Evolutionary conservation across 2,113 vertebrate genomes (phyloP), one percentile per base, ranked within the genome.

Genomic region (Xiphorhynchus elegans): DNA sequence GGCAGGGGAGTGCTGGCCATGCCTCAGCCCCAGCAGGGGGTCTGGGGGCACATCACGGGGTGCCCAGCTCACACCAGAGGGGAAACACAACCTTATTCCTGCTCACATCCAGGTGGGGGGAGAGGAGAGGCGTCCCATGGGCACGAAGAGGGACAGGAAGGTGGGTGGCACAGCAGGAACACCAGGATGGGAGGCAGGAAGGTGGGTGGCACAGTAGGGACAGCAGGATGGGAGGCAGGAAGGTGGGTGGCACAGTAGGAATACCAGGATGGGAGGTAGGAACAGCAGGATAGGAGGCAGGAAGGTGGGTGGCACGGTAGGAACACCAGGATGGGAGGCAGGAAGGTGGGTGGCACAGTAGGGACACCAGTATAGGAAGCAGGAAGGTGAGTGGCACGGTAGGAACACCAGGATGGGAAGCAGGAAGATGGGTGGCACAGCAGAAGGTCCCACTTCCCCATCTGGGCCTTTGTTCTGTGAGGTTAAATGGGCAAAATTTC

Each of bases 111-210:
- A 1, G 44, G 16, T 6, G 24, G 46, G 6, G 35, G 29, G 35
- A 87, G 28, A 46, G 62, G 53, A 83, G 33, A 20, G 1, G 2
- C 37, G 24, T 24, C 50, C 76, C 2, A 0, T 1, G 0, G 6
- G 28, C 26, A 8, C 52, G 15, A 10, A 3, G n/a, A 59, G 28
- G 46, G 18, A 37, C 26, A 29, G 24, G 24, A 6, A 35, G 46
- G 28, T 9, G 40, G 26, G 9, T 75, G n/a, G 11, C 73, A 37
- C 5, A 7, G 4, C 0, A 1, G 26, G 19, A 29, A 25, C 58
- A 75, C 26, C 37, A 35, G 56, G 8, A 23, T 58, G 26, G 37
- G 69, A 20, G 6, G 19, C 29, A 33, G 63, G 40, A 33, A 44
- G 63, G 29, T 66, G 40, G 21, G 5, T 31, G 33, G 29, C 21